A percentile compares a stretch with the other conserved stretches of the same genome.
Conservation (phyloP, 2,888 invertebrate genomes). For the Ormia ochracea region DNA sequence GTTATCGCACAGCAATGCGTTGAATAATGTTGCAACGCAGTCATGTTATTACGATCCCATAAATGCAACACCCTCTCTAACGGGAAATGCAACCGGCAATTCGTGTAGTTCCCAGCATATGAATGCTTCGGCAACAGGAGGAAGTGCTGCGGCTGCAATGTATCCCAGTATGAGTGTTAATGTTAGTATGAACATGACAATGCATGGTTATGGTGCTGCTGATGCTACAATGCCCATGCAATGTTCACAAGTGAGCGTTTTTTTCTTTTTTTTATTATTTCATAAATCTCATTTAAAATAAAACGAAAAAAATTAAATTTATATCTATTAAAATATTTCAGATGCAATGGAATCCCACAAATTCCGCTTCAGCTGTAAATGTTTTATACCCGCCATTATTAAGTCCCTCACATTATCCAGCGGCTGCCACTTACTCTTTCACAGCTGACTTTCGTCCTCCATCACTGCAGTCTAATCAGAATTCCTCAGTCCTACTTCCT, state of each 20-base stretch:
- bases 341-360: constrained; percentile 86
- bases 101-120: constrained; percentile 62
- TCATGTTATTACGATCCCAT: constrained; percentile 74
- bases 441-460: constrained; percentile 88
- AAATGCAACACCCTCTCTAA: constrained; percentile 64
- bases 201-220: constrained; percentile 84
- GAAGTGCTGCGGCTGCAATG: constrained; percentile 78
- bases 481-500: constrained; percentile 77
- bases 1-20: constrained; percentile 68
- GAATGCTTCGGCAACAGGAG: constrained; percentile 39
- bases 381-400: constrained; percentile 83
- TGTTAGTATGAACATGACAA: constrained; percentile 97
- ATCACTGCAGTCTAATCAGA: constrained; percentile 64
- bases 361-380: constrained; percentile 80
- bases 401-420: constrained; percentile 82
- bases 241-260: constrained; percentile 82
- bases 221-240: constrained; percentile 75
- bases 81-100: constrained; percentile 56
- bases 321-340: constrained; percentile 43
- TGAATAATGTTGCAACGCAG: constrained; percentile 64
- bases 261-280: constrained; percentile 29
- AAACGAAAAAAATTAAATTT: neutral
- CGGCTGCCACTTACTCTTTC: constrained; percentile 87
- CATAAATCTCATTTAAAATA: neutral
- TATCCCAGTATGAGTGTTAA: constrained; percentile 98